These are phyloP conservation scores for Dasypolia templi DNA, from an alignment of 2,888 invertebrate species.

Conservation along the genomic window DNA sequence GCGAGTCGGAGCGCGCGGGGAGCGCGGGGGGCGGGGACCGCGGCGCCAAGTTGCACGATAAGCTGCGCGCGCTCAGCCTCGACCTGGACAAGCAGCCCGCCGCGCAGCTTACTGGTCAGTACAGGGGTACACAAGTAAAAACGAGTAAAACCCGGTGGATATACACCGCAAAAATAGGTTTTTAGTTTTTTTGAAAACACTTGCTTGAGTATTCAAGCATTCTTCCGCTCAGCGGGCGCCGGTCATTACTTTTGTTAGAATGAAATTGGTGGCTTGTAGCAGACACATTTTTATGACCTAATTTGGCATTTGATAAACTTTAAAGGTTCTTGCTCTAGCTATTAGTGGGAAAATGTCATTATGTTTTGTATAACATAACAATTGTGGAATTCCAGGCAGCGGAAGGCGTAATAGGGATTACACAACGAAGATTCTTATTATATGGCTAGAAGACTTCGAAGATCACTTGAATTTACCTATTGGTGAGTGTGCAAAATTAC, in stretches of 20 bases:
- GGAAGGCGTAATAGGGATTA: slow-evolving; percentile 90
- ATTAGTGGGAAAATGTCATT: neutral
- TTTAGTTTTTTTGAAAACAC: neutral
- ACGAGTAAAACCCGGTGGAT: neutral
- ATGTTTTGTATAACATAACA: neutral
- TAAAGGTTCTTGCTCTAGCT: neutral
- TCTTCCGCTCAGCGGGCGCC: neutral
- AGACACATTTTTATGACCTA: neutral
- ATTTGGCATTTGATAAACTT: neutral
- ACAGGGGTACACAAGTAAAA: neutral
- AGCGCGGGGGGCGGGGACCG: slow-evolving; percentile 67
- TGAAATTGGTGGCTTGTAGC: neutral
- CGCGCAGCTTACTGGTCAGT: slow-evolving; percentile 75
- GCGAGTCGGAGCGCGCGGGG: slow-evolving; percentile 84
- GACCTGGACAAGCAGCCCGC: slow-evolving; percentile 92
- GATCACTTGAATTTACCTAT: slow-evolving; percentile 97
- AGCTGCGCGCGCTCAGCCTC: slow-evolving; percentile 92
- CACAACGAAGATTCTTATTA: slow-evolving; percentile 95
- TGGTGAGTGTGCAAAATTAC: slow-evolving; percentile 90
- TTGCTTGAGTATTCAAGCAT: neutral
- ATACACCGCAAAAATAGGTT: neutral
- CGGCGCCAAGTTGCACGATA: slow-evolving; percentile 85
- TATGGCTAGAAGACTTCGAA: slow-evolving; percentile 99
- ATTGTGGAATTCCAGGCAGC: slow-evolving; percentile 74
- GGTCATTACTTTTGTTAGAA: neutral